Percentiles rank a stretch among this genome's conserved stretches.
These are phyloP conservation scores for Cantharis nigra DNA, from an alignment of 2,888 invertebrate genomes.

Conservation along the genomic window DNA sequence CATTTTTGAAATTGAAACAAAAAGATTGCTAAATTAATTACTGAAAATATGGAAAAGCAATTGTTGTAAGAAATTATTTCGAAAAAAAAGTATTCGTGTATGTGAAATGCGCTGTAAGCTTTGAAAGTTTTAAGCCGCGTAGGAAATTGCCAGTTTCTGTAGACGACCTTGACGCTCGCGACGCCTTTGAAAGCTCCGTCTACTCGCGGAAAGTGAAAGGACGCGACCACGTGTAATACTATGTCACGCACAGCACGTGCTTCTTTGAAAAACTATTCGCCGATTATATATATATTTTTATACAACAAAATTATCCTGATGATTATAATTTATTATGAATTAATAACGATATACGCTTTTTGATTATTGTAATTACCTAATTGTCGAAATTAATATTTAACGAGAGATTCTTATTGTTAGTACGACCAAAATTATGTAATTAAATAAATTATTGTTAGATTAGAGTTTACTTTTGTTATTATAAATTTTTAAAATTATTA, in stretches of 20 bases:
- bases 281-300: not conserved
- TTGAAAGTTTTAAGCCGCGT: conserved; percentile 22
- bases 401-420: not conserved
- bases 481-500: not conserved
- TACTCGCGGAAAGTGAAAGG: conserved; percentile 37
- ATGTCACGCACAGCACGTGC: conserved; percentile 34
- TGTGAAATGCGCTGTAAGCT: not conserved
- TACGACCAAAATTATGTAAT: not conserved
- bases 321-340: not conserved
- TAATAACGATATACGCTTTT: not conserved
- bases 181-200: conserved; percentile 39
- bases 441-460: not conserved
- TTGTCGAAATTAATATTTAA: not conserved
- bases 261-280: not conserved
- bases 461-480: not conserved
- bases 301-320: not conserved
- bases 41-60: not conserved
- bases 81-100: not conserved
- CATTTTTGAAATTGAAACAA: not conserved
- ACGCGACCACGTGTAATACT: conserved; percentile 32
- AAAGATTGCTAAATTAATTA: not conserved
- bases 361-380: not conserved
- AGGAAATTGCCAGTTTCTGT: conserved; percentile 36
- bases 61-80: not conserved
- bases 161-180: conserved; percentile 41